A percentile compares a stretch with the other conserved stretches of the same genome.
phyloP scores from a whole-genome alignment of 30 jellyfish, hydroid and myxozoan genomes.

The Turritopsis rubra region DNA sequence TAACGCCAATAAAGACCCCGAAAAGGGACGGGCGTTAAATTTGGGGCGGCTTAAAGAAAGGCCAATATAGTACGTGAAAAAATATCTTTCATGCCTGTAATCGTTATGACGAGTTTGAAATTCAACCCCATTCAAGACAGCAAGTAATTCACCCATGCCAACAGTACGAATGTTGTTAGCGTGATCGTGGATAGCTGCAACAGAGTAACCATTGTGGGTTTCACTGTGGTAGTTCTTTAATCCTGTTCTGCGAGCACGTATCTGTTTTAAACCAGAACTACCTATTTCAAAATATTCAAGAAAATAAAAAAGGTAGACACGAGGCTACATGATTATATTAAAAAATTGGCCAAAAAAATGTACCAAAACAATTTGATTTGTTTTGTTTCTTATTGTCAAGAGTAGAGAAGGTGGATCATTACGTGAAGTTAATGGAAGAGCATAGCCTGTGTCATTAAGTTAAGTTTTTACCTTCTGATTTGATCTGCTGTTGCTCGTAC shows the following conservation, averaged over 20 bases:
- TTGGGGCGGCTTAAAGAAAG: no score
- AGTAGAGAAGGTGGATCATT: no score
- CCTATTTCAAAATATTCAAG: background rate
- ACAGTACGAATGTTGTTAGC: slow-evolving; percentile 83
- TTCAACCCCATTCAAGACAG: slow-evolving; percentile 90
- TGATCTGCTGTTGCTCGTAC: background rate
- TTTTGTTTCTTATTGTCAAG: no score
- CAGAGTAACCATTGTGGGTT: slow-evolving; percentile 62
- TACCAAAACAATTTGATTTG: no score
- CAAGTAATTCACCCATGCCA: slow-evolving; percentile 94
- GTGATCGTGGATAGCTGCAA: slow-evolving; percentile 92
- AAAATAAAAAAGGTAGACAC: no score
- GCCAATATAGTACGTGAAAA: background rate
- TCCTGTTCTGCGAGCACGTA: slow-evolving; percentile 55
- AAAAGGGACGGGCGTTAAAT: no score
- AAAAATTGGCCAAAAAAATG: no score
- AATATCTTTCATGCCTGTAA: slow-evolving; percentile 4
- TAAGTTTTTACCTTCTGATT: background rate
- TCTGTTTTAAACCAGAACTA: slow-evolving; percentile 54
- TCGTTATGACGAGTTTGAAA: slow-evolving; percentile 94
- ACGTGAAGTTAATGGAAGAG: no score
- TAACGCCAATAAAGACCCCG: no score
- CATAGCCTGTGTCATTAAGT: background rate
- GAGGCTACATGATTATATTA: no score
- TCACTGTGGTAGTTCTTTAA: slow-evolving; percentile 46